phyloP scores from a whole-genome alignment of 1,140 invertebrate species.

The Zaprionus kolodkinae region DNA sequence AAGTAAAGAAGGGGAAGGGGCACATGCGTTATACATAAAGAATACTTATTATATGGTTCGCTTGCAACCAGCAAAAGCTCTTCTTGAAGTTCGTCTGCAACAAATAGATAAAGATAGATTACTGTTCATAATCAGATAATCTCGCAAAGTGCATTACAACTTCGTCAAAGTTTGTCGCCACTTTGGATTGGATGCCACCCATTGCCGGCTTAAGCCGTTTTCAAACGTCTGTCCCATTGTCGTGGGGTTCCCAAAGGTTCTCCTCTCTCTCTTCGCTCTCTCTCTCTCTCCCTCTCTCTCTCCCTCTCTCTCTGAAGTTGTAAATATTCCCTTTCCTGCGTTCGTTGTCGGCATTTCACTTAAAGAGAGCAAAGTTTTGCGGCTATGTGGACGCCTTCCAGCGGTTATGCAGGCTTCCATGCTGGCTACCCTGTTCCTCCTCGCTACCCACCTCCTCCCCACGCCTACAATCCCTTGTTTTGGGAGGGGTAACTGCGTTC shows the following conservation, averaged over 20 bases:
- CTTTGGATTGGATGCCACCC: conserved; percentile 1
- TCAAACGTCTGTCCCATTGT: conserved; percentile 14
- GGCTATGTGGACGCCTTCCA: conserved; percentile 41
- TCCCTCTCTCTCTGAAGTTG: background rate
- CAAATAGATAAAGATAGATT: conserved; percentile 11
- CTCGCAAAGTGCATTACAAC: conserved; percentile 18
- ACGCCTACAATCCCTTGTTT: conserved; percentile 35
- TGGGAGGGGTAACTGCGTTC: conserved; percentile 54
- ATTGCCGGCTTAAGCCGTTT: conserved; percentile 1
- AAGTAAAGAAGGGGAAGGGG: no score
- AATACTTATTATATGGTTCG: no score
- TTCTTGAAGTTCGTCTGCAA: background rate
- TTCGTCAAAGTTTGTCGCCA: conserved; percentile 16
- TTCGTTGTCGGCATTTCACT: conserved; percentile 53
- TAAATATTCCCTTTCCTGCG: conserved; percentile 21
- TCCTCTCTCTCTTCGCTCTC: no score
- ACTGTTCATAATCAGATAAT: conserved; percentile 3
- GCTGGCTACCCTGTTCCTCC: conserved; percentile 10
- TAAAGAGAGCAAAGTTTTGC: conserved; percentile 74
- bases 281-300: background rate
- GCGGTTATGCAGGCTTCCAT: conserved; percentile 26
- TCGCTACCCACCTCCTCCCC: conserved; percentile 11
- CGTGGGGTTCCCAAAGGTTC: background rate
- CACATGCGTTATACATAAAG: no score
- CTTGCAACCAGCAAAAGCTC: background rate